Evolutionary conservation across 1,140 invertebrate genomes (phyloP), one percentile per base, ranked within the genome.

Genomic region (Araneus ventricosus): DNA sequence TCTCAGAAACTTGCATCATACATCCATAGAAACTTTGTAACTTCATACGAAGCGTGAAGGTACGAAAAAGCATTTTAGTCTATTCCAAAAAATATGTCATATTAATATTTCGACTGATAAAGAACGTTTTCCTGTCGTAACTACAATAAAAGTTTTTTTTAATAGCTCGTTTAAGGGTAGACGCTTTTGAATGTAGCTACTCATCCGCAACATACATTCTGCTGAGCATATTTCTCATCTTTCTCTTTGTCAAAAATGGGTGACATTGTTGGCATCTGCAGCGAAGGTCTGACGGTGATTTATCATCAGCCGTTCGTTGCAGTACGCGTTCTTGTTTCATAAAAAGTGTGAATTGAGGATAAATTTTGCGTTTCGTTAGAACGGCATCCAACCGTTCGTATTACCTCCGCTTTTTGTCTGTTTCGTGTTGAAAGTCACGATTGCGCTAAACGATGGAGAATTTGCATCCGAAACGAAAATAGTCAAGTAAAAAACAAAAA

Each of bases 261-360:
- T 75, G 70, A 75, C 70, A 75, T 75, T 75, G 30, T 75, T 75
- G 70, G 70, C 70, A 75, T 75, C 14, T 30, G 17, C 70, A 4
- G 30, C 70, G 70, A 75, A 75, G 70, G 70, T 75, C 30, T 75
- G 27, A 14, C 70, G 4, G 20, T 75, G 70, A 75, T 75, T 75
- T 75, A 75, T 75, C 34, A 75, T 37, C 30, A 22, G 30, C 70
- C 70, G 17, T 75, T 75, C 70, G 70, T 75, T 75, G 30, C 70
- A 75, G 70, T 75, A 34, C 30, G 70, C 70, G 70, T 37, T 75
- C 70, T 75, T 75, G 70, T 75, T 75, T 75, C 70, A 75, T 75
- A 75, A 75, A 75, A 75, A 75, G 70, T 75, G 70, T 75, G 70
- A 75, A 75, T 75, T 75, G 70, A 63, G 70, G 70, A 75, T 75